These are phyloP conservation scores for Lobophora halterata DNA, from an alignment of 2,888 invertebrate genomes.

Conservation along the genomic window DNA sequence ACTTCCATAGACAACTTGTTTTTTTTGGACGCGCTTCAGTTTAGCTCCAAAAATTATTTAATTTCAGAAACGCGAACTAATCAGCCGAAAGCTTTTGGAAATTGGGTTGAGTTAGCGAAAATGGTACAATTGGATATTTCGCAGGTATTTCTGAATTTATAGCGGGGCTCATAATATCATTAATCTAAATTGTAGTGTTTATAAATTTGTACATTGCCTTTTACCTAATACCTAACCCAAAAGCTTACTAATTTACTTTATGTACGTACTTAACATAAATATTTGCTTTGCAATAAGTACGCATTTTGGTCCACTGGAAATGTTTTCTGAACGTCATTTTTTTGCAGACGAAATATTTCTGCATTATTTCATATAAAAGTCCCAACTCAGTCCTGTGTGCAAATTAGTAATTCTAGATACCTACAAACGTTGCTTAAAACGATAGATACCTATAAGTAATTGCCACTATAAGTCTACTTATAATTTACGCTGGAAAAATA, in stretches of 20 bases:
- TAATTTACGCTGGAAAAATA: constrained; percentile 11
- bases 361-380: too few relatives aligned
- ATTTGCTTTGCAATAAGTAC: constrained; percentile 44
- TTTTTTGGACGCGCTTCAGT: constrained; percentile 44
- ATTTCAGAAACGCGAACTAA: constrained; percentile 72
- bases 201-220: constrained; percentile 20
- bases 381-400: constrained; percentile 34
- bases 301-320: constrained; percentile 33
- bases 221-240: constrained; percentile 29
- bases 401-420: constrained; percentile 33
- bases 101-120: constrained; percentile 65
- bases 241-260: too few relatives aligned
- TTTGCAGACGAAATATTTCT: too few relatives aligned
- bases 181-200: constrained; percentile 26
- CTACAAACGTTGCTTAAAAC: constrained; percentile 30
- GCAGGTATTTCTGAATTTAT: constrained; percentile 68
- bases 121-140: constrained; percentile 75
- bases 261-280: constrained; percentile 29
- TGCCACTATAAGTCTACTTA: constrained; percentile 9
- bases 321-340: too few relatives aligned
- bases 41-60: constrained; percentile 67
- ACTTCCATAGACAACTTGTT: constrained; percentile 21
- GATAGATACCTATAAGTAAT: constrained; percentile 10
- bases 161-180: constrained; percentile 53
- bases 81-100: constrained; percentile 68